Evolutionary conservation across 2,113 vertebrate genomes (phyloP), one percentile per base, ranked within the genome.

Genomic region (Gorsachius goisagi): DNA sequence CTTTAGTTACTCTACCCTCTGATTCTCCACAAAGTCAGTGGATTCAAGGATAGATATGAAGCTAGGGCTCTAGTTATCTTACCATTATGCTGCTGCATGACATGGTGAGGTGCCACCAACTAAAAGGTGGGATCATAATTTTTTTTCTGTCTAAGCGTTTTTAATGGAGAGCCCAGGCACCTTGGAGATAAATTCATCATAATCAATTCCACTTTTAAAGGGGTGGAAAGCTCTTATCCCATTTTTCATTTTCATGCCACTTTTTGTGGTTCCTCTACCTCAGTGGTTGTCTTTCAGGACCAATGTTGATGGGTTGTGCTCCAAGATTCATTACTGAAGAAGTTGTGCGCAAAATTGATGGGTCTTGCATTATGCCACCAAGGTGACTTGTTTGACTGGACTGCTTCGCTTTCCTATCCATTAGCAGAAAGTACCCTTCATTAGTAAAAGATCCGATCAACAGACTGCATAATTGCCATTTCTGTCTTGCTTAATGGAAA

Each of bases 391-490:
- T 94, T 92, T 92, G 64, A 90, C 90, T 94, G 59, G 66, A 37
- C 66, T 74, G 66, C 66, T 81, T 88, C 92, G 53, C 77, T 92
- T 89, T 89, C 30, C 74, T 45, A 73, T 59, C 86, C 86, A 82
- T 93, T 95, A 95, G 74, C 49, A 92, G 76, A 88, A 87, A 92
- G 50, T 85, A 93, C 69, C 64, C 28, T 85, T 97, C 9, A 27
- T 92, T 96, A 95, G 91, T 60, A 87, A 93, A 90, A 90, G 97
- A 93, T 97, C 88, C 53, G 5, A 94, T 96, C 94, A 97, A 88
- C 95, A 80, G 94, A 68, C 90, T 96, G 90, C 12, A n/a, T 95
- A 98, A 94, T 89, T 88, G 85, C 87, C 71, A 69, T 82, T 95
- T 87, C 76, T 95, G 81, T 96, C 90, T 95, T 68, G 56, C 63